Evolutionary conservation across 2,113 vertebrate species (phyloP).

Genomic region (Colaptes auratus): DNA sequence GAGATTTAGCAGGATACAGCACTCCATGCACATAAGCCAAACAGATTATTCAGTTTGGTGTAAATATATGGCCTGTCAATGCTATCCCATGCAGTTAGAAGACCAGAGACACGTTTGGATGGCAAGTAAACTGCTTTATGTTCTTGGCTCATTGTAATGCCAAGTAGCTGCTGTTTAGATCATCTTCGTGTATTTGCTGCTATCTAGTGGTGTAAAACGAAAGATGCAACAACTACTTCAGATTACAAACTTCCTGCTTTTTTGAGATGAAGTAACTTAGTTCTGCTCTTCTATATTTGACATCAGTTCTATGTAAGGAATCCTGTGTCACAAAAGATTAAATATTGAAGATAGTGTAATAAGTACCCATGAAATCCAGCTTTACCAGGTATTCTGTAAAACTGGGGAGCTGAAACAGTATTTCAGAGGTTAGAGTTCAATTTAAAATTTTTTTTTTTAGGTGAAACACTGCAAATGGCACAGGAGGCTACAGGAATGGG

Average conservation of each 20-base stretch:
- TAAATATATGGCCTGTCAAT: neutral
- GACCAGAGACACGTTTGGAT: neutral
- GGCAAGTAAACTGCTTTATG: neutral
- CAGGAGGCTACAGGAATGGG: neutral
- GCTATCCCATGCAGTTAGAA: neutral
- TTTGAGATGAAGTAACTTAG: neutral
- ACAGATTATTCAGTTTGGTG: neutral
- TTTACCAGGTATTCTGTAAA: neutral
- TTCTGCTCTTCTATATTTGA: neutral
- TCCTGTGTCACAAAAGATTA: neutral
- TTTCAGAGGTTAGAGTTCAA: neutral
- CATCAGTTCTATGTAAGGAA: neutral
- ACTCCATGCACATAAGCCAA: neutral
- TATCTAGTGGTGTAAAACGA: constrained; percentile 23
- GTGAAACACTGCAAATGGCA: neutral
- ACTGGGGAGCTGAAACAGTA: neutral
- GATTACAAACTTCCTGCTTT: neutral
- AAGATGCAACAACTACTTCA: neutral
- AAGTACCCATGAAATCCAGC: neutral
- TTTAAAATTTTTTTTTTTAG: neutral
- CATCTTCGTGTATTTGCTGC: neutral
- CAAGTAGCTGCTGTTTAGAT: neutral
- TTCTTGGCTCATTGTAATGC: rapidly evolving
- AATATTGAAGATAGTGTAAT: neutral
- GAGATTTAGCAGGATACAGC: neutral